These are phyloP conservation scores for Apoda limacodes DNA, from an alignment of 2,888 invertebrate species.

Conservation along the genomic window DNA sequence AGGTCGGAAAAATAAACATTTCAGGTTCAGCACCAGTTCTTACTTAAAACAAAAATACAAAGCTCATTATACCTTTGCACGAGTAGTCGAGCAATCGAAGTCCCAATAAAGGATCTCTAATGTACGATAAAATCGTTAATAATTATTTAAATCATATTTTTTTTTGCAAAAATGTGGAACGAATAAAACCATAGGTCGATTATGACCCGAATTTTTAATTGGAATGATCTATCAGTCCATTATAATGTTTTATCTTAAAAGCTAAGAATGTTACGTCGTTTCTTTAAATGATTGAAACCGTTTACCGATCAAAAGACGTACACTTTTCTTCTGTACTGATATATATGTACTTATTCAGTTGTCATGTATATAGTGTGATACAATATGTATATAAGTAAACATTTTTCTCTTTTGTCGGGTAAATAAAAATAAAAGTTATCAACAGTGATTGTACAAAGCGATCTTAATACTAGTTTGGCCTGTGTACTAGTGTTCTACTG, in stretches of 20 bases:
- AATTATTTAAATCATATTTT: conserved; percentile 12
- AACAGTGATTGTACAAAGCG: no score
- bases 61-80: no score
- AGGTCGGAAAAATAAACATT: conserved; percentile 14
- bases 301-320: background rate
- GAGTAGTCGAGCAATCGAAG: no score
- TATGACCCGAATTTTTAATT: conserved; percentile 6
- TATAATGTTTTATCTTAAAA: conserved; percentile 4
- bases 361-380: background rate
- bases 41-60: conserved; percentile 3
- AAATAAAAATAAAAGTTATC: no score
- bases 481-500: no score
- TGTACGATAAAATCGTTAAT: conserved; percentile 13
- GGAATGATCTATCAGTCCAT: conserved; percentile 32
- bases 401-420: no score
- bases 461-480: no score
- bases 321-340: background rate
- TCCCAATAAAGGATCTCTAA: conserved; percentile 16
- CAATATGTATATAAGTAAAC: background rate
- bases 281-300: background rate
- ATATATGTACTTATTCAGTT: background rate
- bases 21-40: conserved; percentile 28
- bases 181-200: background rate
- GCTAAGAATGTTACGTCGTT: no score
- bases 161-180: background rate